Evolutionary conservation across 2,888 invertebrate species (phyloP).

Genomic region (Pasiphila rectangulata): DNA sequence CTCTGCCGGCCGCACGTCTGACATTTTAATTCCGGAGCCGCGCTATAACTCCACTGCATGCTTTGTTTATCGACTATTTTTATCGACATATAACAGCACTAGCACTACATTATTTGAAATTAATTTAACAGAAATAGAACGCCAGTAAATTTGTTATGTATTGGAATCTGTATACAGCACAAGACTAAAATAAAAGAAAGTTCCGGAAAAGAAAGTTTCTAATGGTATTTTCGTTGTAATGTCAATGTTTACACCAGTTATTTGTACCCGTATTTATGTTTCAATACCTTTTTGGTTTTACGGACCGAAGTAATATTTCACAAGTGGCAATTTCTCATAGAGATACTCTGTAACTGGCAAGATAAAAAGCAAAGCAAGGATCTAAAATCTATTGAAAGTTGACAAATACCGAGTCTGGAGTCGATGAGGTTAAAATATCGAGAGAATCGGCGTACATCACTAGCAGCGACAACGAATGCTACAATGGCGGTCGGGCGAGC

Average conservation of each 20-base stretch:
- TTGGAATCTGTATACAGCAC: neutral
- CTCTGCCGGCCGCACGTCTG: conserved; percentile 76
- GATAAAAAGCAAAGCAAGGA: neutral
- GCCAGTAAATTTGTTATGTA: neutral
- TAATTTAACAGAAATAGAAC: conserved; percentile 10
- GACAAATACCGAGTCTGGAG: conserved; percentile 16
- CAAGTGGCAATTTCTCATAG: neutral
- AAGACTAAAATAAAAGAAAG: too few species aligned
- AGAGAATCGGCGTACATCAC: conserved; percentile 67
- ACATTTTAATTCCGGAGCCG: conserved; percentile 79
- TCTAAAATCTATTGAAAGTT: conserved; percentile 1
- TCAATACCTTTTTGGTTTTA: too few species aligned
- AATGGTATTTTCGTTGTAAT: too few species aligned
- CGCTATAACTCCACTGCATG: conserved; percentile 62
- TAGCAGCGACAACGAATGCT: conserved; percentile 74
- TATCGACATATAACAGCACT: conserved; percentile 60
- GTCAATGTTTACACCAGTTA: too few species aligned
- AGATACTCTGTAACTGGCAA: neutral
- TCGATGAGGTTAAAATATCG: conserved; percentile 54
- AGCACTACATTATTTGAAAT: conserved; percentile 52
- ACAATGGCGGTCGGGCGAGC: conserved; percentile 81
- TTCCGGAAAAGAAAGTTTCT: too few species aligned
- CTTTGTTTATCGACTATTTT: conserved; percentile 64
- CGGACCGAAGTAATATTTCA: too few species aligned
- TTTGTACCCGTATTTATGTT: too few species aligned